Evolutionary conservation across 2,113 vertebrate species (phyloP), one percentile per base, ranked within the genome.

Genomic region (Leiothrix lutea): DNA sequence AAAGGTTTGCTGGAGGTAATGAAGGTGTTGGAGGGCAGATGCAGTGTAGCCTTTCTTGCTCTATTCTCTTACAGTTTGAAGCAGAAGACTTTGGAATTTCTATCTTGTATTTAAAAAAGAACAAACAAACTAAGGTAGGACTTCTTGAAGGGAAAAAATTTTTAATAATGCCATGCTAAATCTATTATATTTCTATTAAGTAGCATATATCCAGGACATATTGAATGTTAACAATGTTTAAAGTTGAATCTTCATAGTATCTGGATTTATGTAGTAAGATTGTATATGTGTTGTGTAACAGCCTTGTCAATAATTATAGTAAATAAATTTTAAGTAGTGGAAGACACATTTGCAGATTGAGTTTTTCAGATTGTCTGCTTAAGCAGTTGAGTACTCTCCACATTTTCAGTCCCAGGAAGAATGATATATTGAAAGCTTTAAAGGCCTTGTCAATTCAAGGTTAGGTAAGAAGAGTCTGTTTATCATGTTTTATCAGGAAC

Each of bases 401-500:
- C 18, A 36, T 86, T 74, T 78, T 58, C 42, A 66, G 18, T 47
- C 5, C 9, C 13, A 44, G 54, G 22, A 94, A 79, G 62, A 94
- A 69, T 54, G 25, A 78, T 62, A 19, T 56, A 62, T 50, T 36
- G 17, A 33, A 88, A 71, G 12, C 64, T 92, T 94, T 85, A 95
- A 96, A 95, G 51, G 26, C 62, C 51, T 67, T 2, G 3, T 48
- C 50, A 83, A 6, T 28, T 83, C 70, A 89, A 95, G 85, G 66
- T 92, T 83, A 91, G 62, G 50, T 51, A 73, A 80, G 33, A 95
- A 86, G 29, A 95, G 62, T 53, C 48, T 70, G 58, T 93, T 93
- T 72, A 71, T 96, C 57, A 56, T 65, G 45, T 82, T 95, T 94
- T 83, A 94, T 80, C 67, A 86, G 71, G 29, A 97, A 31, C 14